These are phyloP conservation scores for Rhea americana DNA, from an alignment of 2,113 vertebrate genomes.

Conservation along the genomic window DNA sequence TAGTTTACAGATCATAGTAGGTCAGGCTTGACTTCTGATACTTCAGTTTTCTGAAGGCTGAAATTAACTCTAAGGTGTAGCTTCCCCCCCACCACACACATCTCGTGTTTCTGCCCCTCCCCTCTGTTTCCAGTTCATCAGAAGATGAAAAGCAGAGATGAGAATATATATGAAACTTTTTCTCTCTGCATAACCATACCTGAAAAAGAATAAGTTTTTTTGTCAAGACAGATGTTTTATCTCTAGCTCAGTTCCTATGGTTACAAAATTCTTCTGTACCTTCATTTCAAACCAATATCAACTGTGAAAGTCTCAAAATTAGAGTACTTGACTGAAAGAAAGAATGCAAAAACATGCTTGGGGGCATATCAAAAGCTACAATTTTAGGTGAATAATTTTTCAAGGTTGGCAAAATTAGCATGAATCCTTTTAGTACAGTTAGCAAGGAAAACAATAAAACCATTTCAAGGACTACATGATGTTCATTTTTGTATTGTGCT, in stretches of 20 bases:
- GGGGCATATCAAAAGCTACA: background rate
- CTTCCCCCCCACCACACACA: no score
- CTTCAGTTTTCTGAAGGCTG: background rate
- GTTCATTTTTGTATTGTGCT: background rate
- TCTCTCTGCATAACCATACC: background rate
- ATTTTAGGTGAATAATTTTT: background rate
- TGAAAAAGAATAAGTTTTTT: background rate
- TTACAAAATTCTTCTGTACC: constrained; percentile 17
- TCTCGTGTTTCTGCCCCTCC: background rate
- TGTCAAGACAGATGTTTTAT: constrained; percentile 35
- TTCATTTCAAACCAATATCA: background rate
- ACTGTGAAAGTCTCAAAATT: constrained; percentile 24
- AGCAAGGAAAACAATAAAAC: background rate
- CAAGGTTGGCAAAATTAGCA: background rate
- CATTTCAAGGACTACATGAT: background rate
- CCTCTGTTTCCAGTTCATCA: background rate
- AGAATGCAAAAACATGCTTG: background rate
- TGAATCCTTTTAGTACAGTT: background rate
- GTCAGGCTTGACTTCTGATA: background rate
- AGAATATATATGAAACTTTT: background rate
- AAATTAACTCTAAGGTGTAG: background rate
- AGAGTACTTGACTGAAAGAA: constrained; percentile 13
- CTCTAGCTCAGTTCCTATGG: constrained; percentile 9
- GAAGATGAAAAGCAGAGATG: background rate
- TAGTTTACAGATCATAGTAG: background rate